Base-by-base conservation (phyloP, 2,888 invertebrate genomes). In the Cerceris rybyensis region DNA sequence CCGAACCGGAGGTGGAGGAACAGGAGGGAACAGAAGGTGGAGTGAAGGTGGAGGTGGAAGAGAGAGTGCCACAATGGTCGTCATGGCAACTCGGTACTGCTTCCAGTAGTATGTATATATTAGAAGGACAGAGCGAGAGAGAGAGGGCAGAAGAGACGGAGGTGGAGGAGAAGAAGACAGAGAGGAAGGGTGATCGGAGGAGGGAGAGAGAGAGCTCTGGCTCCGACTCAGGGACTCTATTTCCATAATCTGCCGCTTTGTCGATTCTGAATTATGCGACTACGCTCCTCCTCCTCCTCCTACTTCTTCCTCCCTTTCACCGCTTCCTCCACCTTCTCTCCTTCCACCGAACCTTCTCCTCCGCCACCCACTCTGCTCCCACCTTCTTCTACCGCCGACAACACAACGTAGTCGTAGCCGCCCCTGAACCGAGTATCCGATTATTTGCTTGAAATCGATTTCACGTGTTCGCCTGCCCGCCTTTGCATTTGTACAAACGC, bases 201-300 rank as follows among this genome's bases (percentile, higher is more conserved):
- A 80, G 81, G 70, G 66, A 75, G 71, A 75, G 75, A 80, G 78
- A 84, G 80, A 78, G 84, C 85, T 82, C 83, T 79, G 87, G 86
- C 87, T 89, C 86, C 89, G 86, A 88, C 90, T 90, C 89, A 79
- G 89, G 88, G 91, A 91, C 91, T 91, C 91, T 92, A 92, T 92
- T 92, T 92, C 92, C 92, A 92, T 92, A 92, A 92, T 92, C 92
- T 92, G 92, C 90, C 90, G 92, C 92, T 92, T 92, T 92, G 92
- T 92, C 92, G 91, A 92, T 91, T 92, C 91, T 91, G 92, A 92
- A 92, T 92, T 92, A 92, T 92, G 91, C 91, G 91, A 90, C 89
- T 90, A 86, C 85, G 88, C 87, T 87, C 88, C 87, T 84, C 86
- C 86, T 78, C 80, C 80, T 81, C 72, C 82, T 75, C 71, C 77